A percentile compares a stretch with the other conserved stretches of the same genome.
These are phyloP conservation scores for Valencia hispanica DNA, from an alignment of 2,797 vertebrate species.

Conservation along the genomic window DNA sequence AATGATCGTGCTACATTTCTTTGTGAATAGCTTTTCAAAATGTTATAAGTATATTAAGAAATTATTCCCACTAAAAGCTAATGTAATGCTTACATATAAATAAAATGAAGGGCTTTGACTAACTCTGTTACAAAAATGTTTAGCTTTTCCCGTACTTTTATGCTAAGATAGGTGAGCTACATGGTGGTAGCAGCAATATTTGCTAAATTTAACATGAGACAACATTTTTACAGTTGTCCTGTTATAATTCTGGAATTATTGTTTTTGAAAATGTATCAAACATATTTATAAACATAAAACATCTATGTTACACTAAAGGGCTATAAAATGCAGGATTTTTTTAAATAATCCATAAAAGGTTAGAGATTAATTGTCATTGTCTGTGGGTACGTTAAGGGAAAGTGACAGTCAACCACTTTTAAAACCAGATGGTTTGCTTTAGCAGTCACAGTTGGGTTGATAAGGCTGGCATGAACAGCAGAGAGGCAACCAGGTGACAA, in stretches of 20 bases:
- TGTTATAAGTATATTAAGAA: neutral
- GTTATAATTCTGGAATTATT: neutral
- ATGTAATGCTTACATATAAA: too few relatives aligned
- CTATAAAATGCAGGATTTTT: neutral
- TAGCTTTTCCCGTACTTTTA: neutral
- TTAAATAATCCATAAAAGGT: neutral
- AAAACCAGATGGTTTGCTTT: conserved; percentile 57
- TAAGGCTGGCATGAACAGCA: conserved; percentile 51
- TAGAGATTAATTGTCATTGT: neutral
- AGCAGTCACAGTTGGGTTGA: conserved; percentile 36
- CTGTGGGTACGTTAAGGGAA: conserved; percentile 7
- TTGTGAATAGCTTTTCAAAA: neutral
- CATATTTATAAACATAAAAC: neutral
- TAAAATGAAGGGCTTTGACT: neutral
- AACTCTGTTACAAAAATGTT: neutral
- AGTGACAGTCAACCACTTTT: neutral
- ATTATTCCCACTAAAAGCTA: neutral
- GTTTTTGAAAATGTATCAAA: neutral
- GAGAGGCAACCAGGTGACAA: conserved; percentile 54
- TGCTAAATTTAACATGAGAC: neutral
- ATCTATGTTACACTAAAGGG: neutral
- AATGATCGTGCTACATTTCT: neutral
- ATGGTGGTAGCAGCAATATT: neutral
- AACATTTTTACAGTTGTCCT: neutral
- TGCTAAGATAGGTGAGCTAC: conserved; percentile 1